These are phyloP conservation scores for Lasiurus cinereus DNA, from an alignment of 2,113 vertebrate genomes.

Conservation along the genomic window DNA sequence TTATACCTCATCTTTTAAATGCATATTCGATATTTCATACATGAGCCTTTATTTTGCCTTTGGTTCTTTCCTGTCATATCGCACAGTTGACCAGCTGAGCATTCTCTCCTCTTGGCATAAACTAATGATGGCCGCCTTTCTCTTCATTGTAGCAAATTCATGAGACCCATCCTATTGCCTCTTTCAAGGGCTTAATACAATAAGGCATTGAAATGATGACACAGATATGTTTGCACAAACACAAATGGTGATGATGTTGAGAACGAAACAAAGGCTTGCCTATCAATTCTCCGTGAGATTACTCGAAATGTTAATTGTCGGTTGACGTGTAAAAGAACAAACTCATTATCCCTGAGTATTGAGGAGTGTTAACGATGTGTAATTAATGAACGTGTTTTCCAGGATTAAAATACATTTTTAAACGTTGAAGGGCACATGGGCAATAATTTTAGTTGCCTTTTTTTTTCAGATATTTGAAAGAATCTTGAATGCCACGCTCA, in stretches of 20 bases:
- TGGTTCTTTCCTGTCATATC: not conserved
- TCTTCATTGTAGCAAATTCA: not conserved
- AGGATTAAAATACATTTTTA: not conserved
- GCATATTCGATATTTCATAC: not conserved
- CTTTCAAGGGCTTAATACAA: not conserved
- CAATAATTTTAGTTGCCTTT: not conserved
- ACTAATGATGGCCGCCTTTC: not conserved
- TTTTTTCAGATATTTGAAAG: constrained; percentile 15
- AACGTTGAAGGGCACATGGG: not conserved
- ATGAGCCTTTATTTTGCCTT: not conserved
- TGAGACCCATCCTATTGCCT: not conserved
- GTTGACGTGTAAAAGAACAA: not conserved
- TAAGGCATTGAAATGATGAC: not conserved
- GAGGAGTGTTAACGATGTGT: not conserved
- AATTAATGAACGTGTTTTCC: not conserved
- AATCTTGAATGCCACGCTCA: not conserved
- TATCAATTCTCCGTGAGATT: not conserved
- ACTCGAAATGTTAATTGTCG: not conserved
- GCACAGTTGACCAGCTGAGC: not conserved
- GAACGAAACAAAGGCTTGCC: not conserved
- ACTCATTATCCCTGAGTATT: not conserved
- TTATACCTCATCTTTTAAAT: not conserved
- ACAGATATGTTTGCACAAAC: not conserved
- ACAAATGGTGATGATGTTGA: not conserved
- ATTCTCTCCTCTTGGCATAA: not conserved